Evolutionary conservation across 2,113 vertebrate species (phyloP), one percentile per base, ranked within the genome.

Genomic region (Silurus asotus): DNA sequence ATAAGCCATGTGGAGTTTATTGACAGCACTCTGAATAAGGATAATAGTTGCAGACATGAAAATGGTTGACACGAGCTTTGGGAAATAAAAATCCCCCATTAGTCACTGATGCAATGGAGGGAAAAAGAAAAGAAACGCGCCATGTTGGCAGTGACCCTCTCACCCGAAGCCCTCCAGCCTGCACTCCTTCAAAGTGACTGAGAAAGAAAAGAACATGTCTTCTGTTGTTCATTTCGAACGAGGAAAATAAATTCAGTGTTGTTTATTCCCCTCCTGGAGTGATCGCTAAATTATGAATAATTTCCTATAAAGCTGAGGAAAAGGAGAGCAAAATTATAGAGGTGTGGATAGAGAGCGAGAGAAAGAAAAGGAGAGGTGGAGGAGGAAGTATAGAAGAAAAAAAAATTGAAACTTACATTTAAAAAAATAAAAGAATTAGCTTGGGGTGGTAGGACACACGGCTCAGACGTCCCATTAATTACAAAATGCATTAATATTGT

Each of bases 401-500:
- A 91, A 89, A 91, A 93, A 93, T 93, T 90, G 92, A 90, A 90
- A 90, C 65, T 84, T 90, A 90, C 88, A 37, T 37, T 89, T 83
- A 87, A 88, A 85, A 74, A 87, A 80, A 85, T 67, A 88, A 80
- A 81, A 90, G 91, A 93, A 89, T 92, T 93, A 92, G 89, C 87
- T 90, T 90, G 83, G 78, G 89, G 92, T 89, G 87, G 86, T 89
- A 76, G 88, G 88, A 91, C 91, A 83, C 48, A 25, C 89, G 70
- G 83, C 62, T 70, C 80, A 53, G 85, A 88, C 86, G 85, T 87
- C 77, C 92, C 83, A 89, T 91, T 94, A 95, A 96, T 95, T 94
- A 93, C 77, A 55, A 94, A 94, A 92, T 86, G 82, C 91, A 93
- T 94, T 94, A 90, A 93, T 94, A 89, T 93, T 95, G 95, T 94